Evolutionary conservation across 2,113 vertebrate species (phyloP).

Genomic region (Noctilio leporinus): DNA sequence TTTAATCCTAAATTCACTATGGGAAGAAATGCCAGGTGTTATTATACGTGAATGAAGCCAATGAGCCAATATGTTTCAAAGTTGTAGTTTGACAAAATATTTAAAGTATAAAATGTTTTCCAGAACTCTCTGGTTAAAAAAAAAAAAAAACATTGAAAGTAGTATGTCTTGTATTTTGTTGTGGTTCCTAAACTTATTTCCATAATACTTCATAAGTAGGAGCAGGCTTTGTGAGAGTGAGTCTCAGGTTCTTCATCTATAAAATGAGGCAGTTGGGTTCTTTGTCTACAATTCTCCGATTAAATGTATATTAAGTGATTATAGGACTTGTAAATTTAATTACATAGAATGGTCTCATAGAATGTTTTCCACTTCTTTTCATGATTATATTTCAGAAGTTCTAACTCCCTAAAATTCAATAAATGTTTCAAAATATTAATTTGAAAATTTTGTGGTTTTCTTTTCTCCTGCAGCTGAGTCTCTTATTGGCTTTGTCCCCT

Average conservation of each 20-base stretch:
- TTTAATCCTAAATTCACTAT: neutral
- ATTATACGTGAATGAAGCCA: neutral
- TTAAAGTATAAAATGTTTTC: slow-evolving; percentile 40
- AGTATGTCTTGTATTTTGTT: neutral
- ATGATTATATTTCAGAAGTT: slow-evolving; percentile 27
- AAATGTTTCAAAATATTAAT: slow-evolving; percentile 43
- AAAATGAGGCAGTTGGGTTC: neutral
- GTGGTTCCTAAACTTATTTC: slow-evolving; percentile 8
- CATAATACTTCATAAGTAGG: neutral
- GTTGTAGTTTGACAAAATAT: neutral
- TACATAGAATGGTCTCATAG: neutral
- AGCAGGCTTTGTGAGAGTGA: neutral
- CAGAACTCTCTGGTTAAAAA: slow-evolving; percentile 7
- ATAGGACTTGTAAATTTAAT: neutral
- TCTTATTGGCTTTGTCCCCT: slow-evolving; percentile 68
- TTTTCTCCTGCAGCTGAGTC: slow-evolving; percentile 42
- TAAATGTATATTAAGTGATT: neutral
- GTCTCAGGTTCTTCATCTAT: neutral
- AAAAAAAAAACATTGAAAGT: too few relatives aligned
- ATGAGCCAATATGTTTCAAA: neutral
- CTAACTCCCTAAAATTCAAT: neutral
- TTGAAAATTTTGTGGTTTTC: neutral
- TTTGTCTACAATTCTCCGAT: neutral
- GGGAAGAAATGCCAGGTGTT: neutral
- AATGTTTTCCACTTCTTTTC: slow-evolving; percentile 4